These are phyloP conservation scores for Heliothis subflexa DNA, from an alignment of 1,140 invertebrate genomes.

Conservation along the genomic window DNA sequence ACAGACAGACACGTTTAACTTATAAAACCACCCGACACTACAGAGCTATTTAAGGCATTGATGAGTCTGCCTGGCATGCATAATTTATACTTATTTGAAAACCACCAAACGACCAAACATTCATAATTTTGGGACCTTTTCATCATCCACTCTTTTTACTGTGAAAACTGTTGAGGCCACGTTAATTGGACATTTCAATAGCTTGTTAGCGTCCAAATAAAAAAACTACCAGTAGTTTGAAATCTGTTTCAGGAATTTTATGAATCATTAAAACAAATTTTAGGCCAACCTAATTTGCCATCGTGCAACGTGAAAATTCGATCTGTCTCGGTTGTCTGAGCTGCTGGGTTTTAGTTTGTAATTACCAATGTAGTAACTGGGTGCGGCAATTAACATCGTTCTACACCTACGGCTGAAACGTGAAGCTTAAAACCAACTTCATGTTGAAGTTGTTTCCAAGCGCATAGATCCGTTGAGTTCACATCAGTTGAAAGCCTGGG, in stretches of 20 bases:
- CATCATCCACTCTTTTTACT: no score
- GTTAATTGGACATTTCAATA: no score
- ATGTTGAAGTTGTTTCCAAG: not conserved
- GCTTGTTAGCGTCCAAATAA: no score
- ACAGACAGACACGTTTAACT: no score
- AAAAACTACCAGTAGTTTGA: no score
- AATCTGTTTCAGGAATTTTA: not conserved
- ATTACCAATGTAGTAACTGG: conserved; percentile 29
- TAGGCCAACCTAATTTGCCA: conserved; percentile 6
- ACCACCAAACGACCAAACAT: no score
- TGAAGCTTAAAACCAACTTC: not conserved
- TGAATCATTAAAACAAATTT: not conserved
- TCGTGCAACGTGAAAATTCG: not conserved
- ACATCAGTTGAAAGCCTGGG: not conserved
- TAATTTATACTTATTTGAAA: no score
- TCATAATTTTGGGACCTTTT: no score
- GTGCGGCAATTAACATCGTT: conserved; percentile 8
- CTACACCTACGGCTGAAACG: not conserved
- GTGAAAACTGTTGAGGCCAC: no score
- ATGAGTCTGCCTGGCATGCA: no score
- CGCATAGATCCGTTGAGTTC: not conserved
- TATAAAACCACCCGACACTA: no score
- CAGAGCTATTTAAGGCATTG: no score
- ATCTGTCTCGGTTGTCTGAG: not conserved
- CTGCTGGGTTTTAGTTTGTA: conserved; percentile 27